These are phyloP conservation scores for Zonitis immaculata DNA, from an alignment of 2,888 invertebrate species.

Conservation along the genomic window DNA sequence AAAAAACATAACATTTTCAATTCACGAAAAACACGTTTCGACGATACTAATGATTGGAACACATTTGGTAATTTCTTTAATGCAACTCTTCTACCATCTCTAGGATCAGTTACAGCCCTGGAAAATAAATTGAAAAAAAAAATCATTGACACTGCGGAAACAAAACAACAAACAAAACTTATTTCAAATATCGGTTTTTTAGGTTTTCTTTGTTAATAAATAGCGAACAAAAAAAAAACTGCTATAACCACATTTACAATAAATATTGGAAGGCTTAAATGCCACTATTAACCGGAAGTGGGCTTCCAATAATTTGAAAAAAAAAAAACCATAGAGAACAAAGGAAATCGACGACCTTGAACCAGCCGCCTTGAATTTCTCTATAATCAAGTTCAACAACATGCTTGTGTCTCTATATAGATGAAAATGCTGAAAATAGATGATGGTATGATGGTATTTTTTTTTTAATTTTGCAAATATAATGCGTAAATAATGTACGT, in stretches of 20 bases:
- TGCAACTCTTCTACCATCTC: conserved; percentile 96
- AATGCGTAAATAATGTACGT: no score
- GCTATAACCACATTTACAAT: neutral
- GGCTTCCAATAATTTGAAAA: conserved; percentile 3
- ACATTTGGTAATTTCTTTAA: conserved; percentile 99
- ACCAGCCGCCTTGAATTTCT: conserved; percentile 28
- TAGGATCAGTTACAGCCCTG: conserved; percentile 99
- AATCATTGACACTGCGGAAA: neutral
- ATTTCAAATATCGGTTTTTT: neutral
- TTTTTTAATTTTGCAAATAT: no score
- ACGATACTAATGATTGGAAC: conserved; percentile 98
- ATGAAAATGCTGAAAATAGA: conserved; percentile 28
- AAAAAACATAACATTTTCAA: conserved; percentile 99
- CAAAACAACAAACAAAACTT: no score
- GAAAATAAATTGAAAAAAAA: no score
- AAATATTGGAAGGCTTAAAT: neutral
- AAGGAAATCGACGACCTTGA: conserved; percentile 18
- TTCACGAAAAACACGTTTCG: conserved; percentile 97
- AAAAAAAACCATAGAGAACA: conserved; percentile 22
- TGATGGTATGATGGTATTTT: no score
- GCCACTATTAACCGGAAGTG: conserved; percentile 10
- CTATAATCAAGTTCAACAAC: conserved; percentile 32
- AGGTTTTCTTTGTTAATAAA: neutral
- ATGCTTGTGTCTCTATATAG: no score
- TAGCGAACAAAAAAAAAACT: neutral